Base-by-base conservation (phyloP, 2,888 invertebrate species). In the Campaea margaritaria region DNA sequence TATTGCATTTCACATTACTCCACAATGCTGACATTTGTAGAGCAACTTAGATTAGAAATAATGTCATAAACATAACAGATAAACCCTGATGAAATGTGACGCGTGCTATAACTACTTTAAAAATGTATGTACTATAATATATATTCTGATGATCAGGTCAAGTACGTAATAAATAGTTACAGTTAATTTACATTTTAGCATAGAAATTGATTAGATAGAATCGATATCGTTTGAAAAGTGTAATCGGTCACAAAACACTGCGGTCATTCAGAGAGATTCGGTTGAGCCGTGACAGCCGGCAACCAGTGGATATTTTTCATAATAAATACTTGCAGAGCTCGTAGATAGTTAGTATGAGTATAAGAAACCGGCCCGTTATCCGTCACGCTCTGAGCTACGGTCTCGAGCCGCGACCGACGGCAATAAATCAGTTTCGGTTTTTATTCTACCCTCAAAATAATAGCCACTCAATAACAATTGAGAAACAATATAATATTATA, bases 321-420 rank as follows among this genome's bases (percentile, higher is more conserved):
- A 82, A 81, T 82, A 82, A 85, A 85, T 83, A 79, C 78, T 36
- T 21, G 21, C 21, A 21, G 21, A 21, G n/a, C 31, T 9, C 31
- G 31, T 31, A 31, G 31, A 1, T 31, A 31, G 7, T n/a, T n/a
- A n/a, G n/a, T n/a, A n/a, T n/a, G n/a, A n/a, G 46, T 52, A 71
- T 67, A 72, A 74, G 70, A 72, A 71, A 68, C 68, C 70, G 70
- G 68, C 69, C 81, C 80, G 79, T 79, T 81, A 82, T 70, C 76
- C 78, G 85, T 85, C 82, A 83, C 81, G 85, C 78, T 82, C 74
- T 68, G 67, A 64, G 67, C 72, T 53, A 12, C 43, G 28, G 41
- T 46, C 46, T 44, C 48, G 36, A 28, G 41, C 36, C 46, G 38
- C 48, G 36, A n/a, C 51, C 42, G 47, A 67, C 73, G 64, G 69